Conservation (phyloP, 2,888 invertebrate genomes). For the Eledone cirrhosa region DNA sequence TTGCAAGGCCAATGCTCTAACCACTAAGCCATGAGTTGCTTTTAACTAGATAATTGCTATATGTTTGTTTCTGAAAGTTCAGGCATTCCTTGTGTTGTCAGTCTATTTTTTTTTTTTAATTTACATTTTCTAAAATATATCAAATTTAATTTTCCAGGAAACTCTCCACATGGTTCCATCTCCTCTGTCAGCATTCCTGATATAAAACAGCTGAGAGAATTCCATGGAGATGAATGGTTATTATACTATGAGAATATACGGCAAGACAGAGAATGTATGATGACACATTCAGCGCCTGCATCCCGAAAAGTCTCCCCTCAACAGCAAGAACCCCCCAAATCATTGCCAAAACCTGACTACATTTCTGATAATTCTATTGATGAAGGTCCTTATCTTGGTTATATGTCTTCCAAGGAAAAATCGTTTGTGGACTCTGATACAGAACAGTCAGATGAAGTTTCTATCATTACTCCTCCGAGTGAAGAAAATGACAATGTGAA, state of each 20-base stretch:
- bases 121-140: too few species aligned
- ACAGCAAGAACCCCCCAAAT: background rate
- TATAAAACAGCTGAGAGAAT: conserved; percentile 8
- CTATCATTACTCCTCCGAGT: conserved; percentile 7
- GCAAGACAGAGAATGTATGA: background rate
- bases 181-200: conserved; percentile 11
- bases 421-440: background rate
- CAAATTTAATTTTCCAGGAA: background rate
- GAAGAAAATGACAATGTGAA: background rate
- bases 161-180: conserved; percentile 22
- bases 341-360: background rate
- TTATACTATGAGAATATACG: conserved; percentile 5
- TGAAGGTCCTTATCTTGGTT: background rate
- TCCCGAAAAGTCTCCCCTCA: background rate
- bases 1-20: too few species aligned
- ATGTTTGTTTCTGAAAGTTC: background rate
- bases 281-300: too few species aligned
- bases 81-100: too few species aligned
- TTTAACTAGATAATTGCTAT: too few species aligned
- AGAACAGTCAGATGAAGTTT: conserved; percentile 18
- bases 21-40: too few species aligned
- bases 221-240: conserved; percentile 8
- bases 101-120: too few species aligned
- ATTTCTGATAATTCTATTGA: background rate
- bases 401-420: background rate